Evolutionary conservation across 2,797 vertebrate genomes (phyloP), one percentile per base, ranked within the genome.

Genomic region (Cygnus olor): DNA sequence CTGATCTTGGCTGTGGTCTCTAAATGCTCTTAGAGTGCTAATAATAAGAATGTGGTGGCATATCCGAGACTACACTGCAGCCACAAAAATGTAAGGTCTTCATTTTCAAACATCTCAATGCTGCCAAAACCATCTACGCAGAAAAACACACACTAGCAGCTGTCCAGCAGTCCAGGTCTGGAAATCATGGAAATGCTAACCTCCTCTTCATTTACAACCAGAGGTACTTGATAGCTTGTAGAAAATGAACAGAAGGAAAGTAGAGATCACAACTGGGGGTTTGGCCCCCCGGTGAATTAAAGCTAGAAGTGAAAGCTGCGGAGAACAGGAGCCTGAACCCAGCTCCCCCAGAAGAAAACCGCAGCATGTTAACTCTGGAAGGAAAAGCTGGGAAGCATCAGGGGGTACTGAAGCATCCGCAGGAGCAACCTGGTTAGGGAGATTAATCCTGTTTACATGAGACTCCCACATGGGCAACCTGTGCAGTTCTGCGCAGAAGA

Each of bases 1-100:
- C 80, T 54, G 64, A 45, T 68, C 83, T 71, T 64, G 83, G 60
- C 83, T 91, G 91, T 42, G 83, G 85, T 85, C 74, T 88, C 80
- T 57, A 77, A 36, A 30, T 14, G 60, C 85, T 95, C 87, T 93
- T 22, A 73, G 38, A 90, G 54, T 24, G 85, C 85, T 95, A 80
- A 87, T 85, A 94, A 63, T 71, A 85, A 83, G 87, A 90, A 90
- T 19, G 72, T 69, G 76, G 88, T 73, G 76, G 78, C 84, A 85
- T 63, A 87, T n/a, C 86, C 79, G 74, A 63, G 74, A 80, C 86
- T 92, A 28, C 60, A 6, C 40, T 65, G 65, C 81, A 89, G 93
- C 83, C 93, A 82, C 92, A 94, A 80, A 94, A 94, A 89, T 44
- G 78, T 17, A 54, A 79, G 44, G 56, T 76, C 85, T 91, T 91